Conservation (phyloP, 2,888 invertebrate species). For the Agrochola circellaris region DNA sequence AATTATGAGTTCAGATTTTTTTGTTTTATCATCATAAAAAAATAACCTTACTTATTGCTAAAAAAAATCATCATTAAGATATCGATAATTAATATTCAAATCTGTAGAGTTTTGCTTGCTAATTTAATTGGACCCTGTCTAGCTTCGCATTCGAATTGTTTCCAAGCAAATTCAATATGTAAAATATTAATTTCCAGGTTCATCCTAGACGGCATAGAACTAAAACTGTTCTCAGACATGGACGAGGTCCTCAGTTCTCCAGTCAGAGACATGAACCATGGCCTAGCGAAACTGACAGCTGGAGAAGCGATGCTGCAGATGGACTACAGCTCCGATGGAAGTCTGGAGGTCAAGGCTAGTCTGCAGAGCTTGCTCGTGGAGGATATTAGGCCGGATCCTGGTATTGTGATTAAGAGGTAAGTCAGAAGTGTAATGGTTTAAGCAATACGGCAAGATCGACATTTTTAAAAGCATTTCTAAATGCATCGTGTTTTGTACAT, state of each 20-base stretch:
- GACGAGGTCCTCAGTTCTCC: constrained; percentile 94
- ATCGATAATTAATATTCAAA: background rate
- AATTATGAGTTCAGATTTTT: too few species aligned
- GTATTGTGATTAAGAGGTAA: constrained; percentile 91
- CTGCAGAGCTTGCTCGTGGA: constrained; percentile 93
- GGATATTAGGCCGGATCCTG: constrained; percentile 93
- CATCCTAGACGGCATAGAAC: constrained; percentile 92
- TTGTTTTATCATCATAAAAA: background rate
- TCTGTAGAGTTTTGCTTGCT: too few species aligned
- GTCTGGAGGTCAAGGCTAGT: constrained; percentile 93
- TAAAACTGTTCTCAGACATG: constrained; percentile 93
- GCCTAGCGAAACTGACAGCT: constrained; percentile 93
- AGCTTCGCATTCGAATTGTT: background rate
- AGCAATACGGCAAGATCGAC: background rate
- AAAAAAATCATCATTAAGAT: background rate
- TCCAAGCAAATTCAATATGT: background rate
- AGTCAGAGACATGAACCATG: constrained; percentile 93
- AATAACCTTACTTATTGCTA: too few species aligned
- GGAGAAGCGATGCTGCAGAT: constrained; percentile 92
- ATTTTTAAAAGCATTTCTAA: background rate
- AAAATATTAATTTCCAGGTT: constrained; percentile 80
- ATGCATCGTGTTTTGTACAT: background rate
- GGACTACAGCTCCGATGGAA: constrained; percentile 92
- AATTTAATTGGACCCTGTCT: background rate
- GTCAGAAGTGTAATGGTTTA: constrained; percentile 15